phyloP scores from a whole-genome alignment of 2,888 invertebrate species.

The Drosophila lacicola region DNA sequence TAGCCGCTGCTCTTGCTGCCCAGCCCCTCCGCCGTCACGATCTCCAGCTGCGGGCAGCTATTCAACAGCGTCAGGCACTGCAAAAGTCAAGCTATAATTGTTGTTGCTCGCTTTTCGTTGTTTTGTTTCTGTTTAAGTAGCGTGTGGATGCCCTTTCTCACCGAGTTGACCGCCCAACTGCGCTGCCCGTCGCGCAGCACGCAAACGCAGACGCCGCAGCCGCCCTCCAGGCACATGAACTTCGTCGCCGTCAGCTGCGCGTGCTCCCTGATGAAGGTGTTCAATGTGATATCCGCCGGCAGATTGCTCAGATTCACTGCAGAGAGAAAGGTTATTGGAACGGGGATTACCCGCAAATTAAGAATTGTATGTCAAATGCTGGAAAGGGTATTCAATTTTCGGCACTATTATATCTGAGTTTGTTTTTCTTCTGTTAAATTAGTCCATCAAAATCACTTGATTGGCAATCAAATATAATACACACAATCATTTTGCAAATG shows the following conservation, averaged over 20 bases:
- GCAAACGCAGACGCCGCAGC: slow-evolving; percentile 88
- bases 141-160: slow-evolving; percentile 28
- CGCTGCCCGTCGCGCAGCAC: slow-evolving; percentile 85
- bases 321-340: too few species aligned
- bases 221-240: slow-evolving; percentile 89
- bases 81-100: background rate
- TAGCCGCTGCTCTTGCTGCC: slow-evolving; percentile 89
- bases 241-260: slow-evolving; percentile 88
- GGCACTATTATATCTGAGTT: too few species aligned
- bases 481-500: too few species aligned
- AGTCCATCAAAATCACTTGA: too few species aligned
- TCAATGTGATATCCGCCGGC: slow-evolving; percentile 86
- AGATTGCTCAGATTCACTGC: slow-evolving; percentile 80
- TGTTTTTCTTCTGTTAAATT: too few species aligned
- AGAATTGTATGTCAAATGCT: too few species aligned
- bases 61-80: slow-evolving; percentile 88
- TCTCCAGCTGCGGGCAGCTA: slow-evolving; percentile 89
- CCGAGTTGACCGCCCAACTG: slow-evolving; percentile 88
- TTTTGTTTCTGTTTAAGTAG: background rate
- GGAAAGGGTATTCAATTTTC: too few species aligned
- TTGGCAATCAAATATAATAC: too few species aligned
- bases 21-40: slow-evolving; percentile 90
- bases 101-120: background rate
- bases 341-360: too few species aligned
- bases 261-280: slow-evolving; percentile 87